These are phyloP conservation scores for Salmo trutta DNA, from an alignment of 2,797 vertebrate genomes.

Conservation along the genomic window DNA sequence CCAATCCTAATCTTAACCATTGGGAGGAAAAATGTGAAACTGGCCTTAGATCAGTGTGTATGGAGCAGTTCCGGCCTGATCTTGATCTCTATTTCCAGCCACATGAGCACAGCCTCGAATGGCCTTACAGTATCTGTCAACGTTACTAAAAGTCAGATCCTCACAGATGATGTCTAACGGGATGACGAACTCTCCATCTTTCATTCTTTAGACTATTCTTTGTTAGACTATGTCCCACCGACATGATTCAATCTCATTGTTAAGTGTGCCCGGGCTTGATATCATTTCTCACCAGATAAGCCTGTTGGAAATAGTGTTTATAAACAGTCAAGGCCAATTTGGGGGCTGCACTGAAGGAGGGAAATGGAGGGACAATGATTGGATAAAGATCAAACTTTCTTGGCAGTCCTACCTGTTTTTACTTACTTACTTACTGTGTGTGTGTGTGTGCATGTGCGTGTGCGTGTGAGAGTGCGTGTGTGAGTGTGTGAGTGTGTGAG, in stretches of 20 bases:
- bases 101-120: not conserved
- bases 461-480: slow-evolving; percentile 13
- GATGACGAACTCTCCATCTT: not conserved
- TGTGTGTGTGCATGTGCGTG: not conserved
- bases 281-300: not conserved
- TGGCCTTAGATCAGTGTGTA: not conserved
- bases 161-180: not conserved
- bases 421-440: not conserved
- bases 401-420: slow-evolving; percentile 27
- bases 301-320: slow-evolving; percentile 2
- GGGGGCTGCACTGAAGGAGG: slow-evolving; percentile 21
- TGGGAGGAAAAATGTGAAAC: not conserved
- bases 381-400: slow-evolving; percentile 54
- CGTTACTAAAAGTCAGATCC: not conserved
- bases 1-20: slow-evolving; percentile 1
- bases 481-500: slow-evolving; percentile 11
- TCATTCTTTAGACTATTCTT: not conserved
- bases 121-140: not conserved
- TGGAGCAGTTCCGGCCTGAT: not conserved
- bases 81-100: not conserved
- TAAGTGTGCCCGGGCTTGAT: not conserved
- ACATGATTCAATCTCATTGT: not conserved
- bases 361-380: slow-evolving; percentile 54
- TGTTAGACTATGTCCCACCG: not conserved
- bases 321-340: slow-evolving; percentile 11